Conservation (phyloP, 2,888 invertebrate genomes). For the Pollenia angustigena region DNA sequence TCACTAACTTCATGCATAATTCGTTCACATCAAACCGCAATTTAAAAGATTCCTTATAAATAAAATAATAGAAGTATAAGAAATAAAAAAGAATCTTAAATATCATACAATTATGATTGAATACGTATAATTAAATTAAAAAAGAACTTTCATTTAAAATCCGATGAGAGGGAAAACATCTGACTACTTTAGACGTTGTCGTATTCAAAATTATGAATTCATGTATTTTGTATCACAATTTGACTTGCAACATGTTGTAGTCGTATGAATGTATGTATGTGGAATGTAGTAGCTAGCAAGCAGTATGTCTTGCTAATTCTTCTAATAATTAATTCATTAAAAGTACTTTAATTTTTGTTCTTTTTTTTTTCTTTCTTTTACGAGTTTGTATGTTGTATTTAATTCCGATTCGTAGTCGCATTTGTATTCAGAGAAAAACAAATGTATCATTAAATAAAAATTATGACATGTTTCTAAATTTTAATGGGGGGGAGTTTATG, state of each 20-base stretch:
- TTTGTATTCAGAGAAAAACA: neutral
- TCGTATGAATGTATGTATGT: neutral
- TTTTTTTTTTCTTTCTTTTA: neutral
- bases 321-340: constrained; percentile 68
- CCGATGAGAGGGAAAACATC: constrained; percentile 7
- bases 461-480: constrained; percentile 54
- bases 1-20: constrained; percentile 2
- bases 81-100: constrained; percentile 37
- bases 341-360: constrained; percentile 17
- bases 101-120: constrained; percentile 66
- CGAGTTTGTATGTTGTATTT: constrained; percentile 33
- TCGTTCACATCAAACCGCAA: constrained; percentile 37
- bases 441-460: constrained; percentile 39
- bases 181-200: neutral
- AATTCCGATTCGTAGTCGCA: constrained; percentile 2
- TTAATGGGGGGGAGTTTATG: constrained; percentile 63
- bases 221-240: constrained; percentile 4
- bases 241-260: constrained; percentile 11
- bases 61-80: constrained; percentile 22
- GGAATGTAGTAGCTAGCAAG: neutral
- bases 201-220: constrained; percentile 44
- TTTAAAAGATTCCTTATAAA: constrained; percentile 36
- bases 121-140: constrained; percentile 71
- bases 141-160: constrained; percentile 52
- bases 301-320: constrained; percentile 22